These are phyloP conservation scores for Netelia virgata DNA, from an alignment of 2,888 invertebrate species.

Conservation along the genomic window DNA sequence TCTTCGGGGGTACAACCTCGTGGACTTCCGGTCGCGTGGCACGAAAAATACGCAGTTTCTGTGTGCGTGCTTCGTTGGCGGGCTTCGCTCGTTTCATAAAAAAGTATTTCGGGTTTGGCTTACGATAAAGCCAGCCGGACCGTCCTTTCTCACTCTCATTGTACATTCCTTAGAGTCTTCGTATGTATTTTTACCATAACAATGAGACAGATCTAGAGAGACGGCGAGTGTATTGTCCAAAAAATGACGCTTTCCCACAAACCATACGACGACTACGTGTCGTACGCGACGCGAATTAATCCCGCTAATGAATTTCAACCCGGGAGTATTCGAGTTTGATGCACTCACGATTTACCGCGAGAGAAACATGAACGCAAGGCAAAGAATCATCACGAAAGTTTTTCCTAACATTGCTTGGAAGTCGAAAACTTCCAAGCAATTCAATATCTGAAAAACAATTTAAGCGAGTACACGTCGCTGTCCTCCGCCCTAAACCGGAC, in stretches of 20 bases:
- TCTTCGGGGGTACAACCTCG: slow-evolving; percentile 1
- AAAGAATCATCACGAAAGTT: background rate
- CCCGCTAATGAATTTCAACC: slow-evolving; percentile 33
- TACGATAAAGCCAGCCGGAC: slow-evolving; percentile 19
- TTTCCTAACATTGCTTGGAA: no score
- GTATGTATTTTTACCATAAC: slow-evolving; percentile 55
- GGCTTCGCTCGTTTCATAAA: background rate
- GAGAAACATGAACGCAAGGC: background rate
- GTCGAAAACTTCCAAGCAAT: no score
- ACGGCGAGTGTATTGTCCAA: slow-evolving; percentile 27
- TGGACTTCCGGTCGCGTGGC: slow-evolving; percentile 64
- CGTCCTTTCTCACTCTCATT: background rate
- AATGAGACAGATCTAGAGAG: slow-evolving; percentile 27
- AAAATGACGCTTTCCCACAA: slow-evolving; percentile 75
- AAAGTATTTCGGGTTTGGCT: slow-evolving; percentile 7
- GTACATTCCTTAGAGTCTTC: slow-evolving; percentile 18
- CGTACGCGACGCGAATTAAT: slow-evolving; percentile 78
- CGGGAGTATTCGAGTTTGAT: slow-evolving; percentile 51
- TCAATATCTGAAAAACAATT: no score
- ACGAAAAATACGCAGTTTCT: background rate
- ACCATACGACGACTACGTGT: slow-evolving; percentile 63
- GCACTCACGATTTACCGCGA: background rate
- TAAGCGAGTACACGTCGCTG: slow-evolving; percentile 2
- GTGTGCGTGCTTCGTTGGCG: slow-evolving; percentile 42
- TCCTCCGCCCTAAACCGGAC: background rate